Base-by-base conservation (phyloP, 2,888 invertebrate genomes). In the Cheilosia variabilis region DNA sequence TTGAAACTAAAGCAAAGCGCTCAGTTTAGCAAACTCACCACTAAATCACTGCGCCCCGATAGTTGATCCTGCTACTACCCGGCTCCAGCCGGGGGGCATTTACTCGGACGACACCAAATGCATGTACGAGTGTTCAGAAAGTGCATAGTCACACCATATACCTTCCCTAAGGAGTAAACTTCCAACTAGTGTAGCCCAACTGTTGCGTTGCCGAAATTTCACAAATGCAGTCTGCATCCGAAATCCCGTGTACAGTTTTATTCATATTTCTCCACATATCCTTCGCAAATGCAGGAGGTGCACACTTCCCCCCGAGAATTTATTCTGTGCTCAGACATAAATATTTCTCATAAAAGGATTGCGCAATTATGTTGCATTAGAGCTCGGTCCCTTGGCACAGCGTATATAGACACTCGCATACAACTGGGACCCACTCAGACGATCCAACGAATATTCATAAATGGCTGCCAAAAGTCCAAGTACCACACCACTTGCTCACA, bases 271-370 rank as follows among this genome's bases (percentile, higher is more conserved):
- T 17, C 15, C 19, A 52, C 27, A 41, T 52, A 13, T 45, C 52
- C 31, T 43, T 52, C 53, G n/a, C 9, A 37, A 65, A 41, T 17
- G n/a, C 22, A 15, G 27, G n/a, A 66, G 52, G 17, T 66, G 34
- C 34, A 19, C 34, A 57, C 57, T 47, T 19, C 24, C 73, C 65
- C 68, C 41, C 13, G 68, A 52, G 75, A 31, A 82, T 77, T 77
- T 82, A 77, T 82, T 76, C 55, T 66, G 55, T 60, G 60, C 55
- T 82, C 66, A 66, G 77, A 37, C 72, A 82, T 77, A 83, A 77
- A 83, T 82, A 76, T 58, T 71, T 80, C 76, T 71, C 75, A 80
- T 80, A 84, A 84, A 80, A 80, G 73, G 80, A 84, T 84, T 80
- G 65, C 53, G 55, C 80, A 84, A 84, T 84, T 80, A 80, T 76